Conservation (phyloP, 2,888 invertebrate species). For the Ectemnius continuus region DNA sequence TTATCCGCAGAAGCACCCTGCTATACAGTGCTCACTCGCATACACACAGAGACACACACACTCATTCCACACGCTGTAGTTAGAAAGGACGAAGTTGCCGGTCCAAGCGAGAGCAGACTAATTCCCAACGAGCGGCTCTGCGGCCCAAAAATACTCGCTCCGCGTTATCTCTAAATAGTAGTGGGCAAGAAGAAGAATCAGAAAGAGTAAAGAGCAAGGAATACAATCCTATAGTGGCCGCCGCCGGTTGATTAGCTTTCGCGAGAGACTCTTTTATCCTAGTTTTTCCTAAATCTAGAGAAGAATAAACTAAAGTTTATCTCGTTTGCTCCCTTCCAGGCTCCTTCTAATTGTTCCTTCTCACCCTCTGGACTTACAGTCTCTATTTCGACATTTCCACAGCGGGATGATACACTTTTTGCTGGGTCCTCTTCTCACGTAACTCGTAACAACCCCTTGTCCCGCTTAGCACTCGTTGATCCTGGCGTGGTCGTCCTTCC, state of each 20-base stretch:
- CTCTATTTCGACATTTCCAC: too few relatives aligned
- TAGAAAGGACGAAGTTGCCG: conserved; percentile 20
- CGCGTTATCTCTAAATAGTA: conserved; percentile 30
- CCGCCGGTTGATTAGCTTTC: too few relatives aligned
- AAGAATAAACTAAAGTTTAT: too few relatives aligned
- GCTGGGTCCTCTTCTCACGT: too few relatives aligned
- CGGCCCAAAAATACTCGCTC: conserved; percentile 48
- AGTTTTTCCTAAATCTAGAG: too few relatives aligned
- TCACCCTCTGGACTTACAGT: too few relatives aligned
- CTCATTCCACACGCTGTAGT: neutral
- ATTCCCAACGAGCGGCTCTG: conserved; percentile 45
- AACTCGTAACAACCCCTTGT: neutral
- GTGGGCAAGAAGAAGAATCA: conserved; percentile 23
- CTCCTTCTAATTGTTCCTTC: too few relatives aligned
- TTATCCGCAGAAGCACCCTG: conserved; percentile 30
- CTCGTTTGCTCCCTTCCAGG: too few relatives aligned
- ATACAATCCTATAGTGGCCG: too few relatives aligned
- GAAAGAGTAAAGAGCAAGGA: neutral
- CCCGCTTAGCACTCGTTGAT: conserved; percentile 3
- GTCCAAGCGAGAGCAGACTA: conserved; percentile 38
- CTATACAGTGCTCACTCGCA: conserved; percentile 15
- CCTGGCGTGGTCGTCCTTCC: conserved; percentile 19
- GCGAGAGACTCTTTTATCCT: too few relatives aligned
- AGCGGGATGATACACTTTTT: too few relatives aligned
- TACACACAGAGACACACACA: too few relatives aligned